Evolutionary conservation across 2,888 invertebrate genomes (phyloP).

Genomic region (Temnothorax ravouxi): DNA sequence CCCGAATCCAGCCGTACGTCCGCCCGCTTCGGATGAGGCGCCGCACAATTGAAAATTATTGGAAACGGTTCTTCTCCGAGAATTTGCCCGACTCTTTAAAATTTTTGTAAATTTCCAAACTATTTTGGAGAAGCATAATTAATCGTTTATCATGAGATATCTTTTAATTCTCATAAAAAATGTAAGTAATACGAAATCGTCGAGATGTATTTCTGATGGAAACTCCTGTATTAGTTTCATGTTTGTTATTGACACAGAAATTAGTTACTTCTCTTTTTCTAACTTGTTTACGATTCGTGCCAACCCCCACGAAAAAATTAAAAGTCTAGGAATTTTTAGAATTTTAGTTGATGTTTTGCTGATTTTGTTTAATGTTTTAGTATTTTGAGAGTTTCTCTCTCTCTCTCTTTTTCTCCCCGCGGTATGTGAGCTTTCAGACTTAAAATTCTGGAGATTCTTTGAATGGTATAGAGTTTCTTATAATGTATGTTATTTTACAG

Average conservation of each 20-base stretch:
- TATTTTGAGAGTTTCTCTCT: not conserved
- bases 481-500: not conserved
- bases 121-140: not conserved
- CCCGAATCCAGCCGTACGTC: conserved; percentile 21
- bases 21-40: not conserved
- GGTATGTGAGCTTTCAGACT: not conserved
- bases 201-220: not conserved
- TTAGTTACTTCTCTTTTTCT: not conserved
- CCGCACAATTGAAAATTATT: conserved; percentile 17
- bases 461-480: not conserved
- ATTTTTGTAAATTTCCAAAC: not conserved
- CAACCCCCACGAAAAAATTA: not conserved
- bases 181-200: not conserved
- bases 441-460: not conserved
- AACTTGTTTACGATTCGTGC: not conserved
- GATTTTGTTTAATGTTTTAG: not conserved
- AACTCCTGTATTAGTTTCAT: not conserved
- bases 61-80: not conserved
- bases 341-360: not conserved
- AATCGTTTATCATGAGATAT: not conserved
- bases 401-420: not conserved
- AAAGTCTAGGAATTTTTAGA: not conserved
- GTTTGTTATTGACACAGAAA: not conserved
- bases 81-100: not conserved
- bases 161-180: not conserved